Evolutionary conservation across 2,888 invertebrate species (phyloP).

Genomic region (Polydrusus pterygomalis): DNA sequence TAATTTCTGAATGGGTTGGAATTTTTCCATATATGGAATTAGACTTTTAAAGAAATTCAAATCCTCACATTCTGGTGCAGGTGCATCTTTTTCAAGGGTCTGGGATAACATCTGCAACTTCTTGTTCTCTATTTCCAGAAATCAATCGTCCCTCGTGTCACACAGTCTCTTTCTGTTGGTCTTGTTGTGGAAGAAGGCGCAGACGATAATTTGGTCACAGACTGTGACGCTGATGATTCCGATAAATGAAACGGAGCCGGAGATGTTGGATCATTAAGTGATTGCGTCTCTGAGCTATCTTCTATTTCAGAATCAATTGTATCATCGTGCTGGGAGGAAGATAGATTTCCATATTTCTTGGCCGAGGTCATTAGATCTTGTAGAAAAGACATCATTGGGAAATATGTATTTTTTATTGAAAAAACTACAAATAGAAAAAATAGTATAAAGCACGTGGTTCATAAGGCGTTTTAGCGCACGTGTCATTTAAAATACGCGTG

Average conservation of each 20-base stretch:
- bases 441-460: too few relatives aligned
- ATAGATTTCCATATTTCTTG: conserved; percentile 74
- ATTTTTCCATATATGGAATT: conserved; percentile 43
- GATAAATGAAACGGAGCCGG: conserved; percentile 16
- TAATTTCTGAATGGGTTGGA: conserved; percentile 36
- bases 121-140: conserved; percentile 49
- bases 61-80: conserved; percentile 34
- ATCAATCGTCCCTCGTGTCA: conserved; percentile 35
- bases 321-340: conserved; percentile 76
- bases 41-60: conserved; percentile 44
- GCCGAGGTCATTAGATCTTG: conserved; percentile 22
- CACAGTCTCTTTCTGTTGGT: conserved; percentile 33
- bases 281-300: conserved; percentile 35
- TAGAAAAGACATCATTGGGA: conserved; percentile 34
- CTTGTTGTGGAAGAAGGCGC: not conserved
- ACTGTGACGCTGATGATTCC: conserved; percentile 30
- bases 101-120: conserved; percentile 27
- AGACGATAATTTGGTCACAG: not conserved
- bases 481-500: too few relatives aligned
- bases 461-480: too few relatives aligned
- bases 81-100: conserved; percentile 16
- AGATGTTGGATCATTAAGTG: conserved; percentile 20
- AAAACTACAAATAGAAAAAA: too few relatives aligned
- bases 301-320: conserved; percentile 71
- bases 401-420: too few relatives aligned